phyloP scores from a whole-genome alignment of 2,888 invertebrate species.

The Lasioglossum leucozonium region DNA sequence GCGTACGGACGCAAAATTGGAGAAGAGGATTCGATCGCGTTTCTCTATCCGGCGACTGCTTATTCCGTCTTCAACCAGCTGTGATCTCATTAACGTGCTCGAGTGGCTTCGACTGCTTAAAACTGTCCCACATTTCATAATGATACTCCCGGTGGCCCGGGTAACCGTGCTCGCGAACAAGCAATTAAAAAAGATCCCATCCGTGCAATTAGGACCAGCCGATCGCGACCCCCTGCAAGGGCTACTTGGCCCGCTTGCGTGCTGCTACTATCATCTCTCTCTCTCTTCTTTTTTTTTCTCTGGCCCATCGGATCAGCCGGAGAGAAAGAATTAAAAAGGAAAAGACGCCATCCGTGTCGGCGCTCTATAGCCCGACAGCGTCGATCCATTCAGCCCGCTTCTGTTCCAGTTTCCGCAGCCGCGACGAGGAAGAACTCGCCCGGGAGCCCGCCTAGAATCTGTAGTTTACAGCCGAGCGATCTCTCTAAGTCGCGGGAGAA shows the following conservation, averaged over 20 bases:
- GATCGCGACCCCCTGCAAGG: conserved; percentile 6
- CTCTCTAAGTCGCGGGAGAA: conserved; percentile 26
- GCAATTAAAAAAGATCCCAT: conserved; percentile 68
- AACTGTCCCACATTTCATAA: conserved; percentile 69
- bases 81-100: conserved; percentile 73
- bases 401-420: conserved; percentile 34
- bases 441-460: conserved; percentile 27
- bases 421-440: conserved; percentile 18
- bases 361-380: neutral
- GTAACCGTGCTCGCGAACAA: conserved; percentile 57
- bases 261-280: neutral
- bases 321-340: conserved; percentile 37
- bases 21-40: conserved; percentile 45
- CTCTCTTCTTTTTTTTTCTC: neutral
- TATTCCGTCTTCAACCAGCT: conserved; percentile 60
- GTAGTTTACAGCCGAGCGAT: conserved; percentile 44
- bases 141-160: conserved; percentile 62
- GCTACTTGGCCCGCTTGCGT: conserved; percentile 53
- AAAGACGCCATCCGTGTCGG: neutral
- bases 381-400: conserved; percentile 43
- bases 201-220: conserved; percentile 62
- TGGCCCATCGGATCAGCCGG: neutral
- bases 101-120: conserved; percentile 66
- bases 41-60: conserved; percentile 49
- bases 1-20: neutral